phyloP scores from a whole-genome alignment of 2,888 invertebrate species.

The Dasypogon diadema region DNA sequence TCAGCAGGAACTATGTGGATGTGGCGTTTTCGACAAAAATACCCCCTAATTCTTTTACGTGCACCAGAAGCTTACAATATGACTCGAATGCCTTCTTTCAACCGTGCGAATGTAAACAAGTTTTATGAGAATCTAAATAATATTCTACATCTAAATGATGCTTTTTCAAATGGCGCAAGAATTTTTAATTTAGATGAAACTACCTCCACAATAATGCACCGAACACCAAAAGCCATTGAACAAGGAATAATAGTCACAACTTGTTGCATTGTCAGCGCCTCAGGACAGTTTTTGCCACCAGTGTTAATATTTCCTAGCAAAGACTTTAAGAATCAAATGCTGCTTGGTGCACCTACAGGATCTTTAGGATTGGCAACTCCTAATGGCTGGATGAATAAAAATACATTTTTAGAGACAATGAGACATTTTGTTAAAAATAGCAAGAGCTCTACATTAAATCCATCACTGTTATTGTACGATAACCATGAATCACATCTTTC shows the following conservation, averaged over 20 bases:
- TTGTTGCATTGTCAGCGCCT: conserved; percentile 57
- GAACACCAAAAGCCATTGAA: conserved; percentile 60
- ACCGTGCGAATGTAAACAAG: too few relatives aligned
- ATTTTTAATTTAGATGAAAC: conserved; percentile 64
- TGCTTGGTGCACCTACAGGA: conserved; percentile 62
- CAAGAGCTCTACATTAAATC: conserved; percentile 59
- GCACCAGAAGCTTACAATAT: too few relatives aligned
- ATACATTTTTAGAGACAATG: conserved; percentile 62
- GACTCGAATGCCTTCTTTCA: too few relatives aligned
- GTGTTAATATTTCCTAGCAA: conserved; percentile 58
- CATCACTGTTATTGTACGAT: conserved; percentile 61
- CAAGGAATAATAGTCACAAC: conserved; percentile 57
- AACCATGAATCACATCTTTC: conserved; percentile 62
- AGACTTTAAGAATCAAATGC: conserved; percentile 58
- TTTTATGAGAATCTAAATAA: too few relatives aligned
- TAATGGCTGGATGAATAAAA: conserved; percentile 64
- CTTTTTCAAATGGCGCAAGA: conserved; percentile 60
- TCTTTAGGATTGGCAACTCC: conserved; percentile 63
- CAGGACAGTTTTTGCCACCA: conserved; percentile 58
- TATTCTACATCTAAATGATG: too few relatives aligned
- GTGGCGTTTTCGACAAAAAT: too few relatives aligned
- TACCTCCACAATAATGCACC: conserved; percentile 62
- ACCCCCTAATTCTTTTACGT: too few relatives aligned
- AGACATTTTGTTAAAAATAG: conserved; percentile 62
- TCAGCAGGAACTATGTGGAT: too few relatives aligned